Conservation (phyloP, 53 echinoderm and acorn worm species). For the Holothuria scabra region DNA sequence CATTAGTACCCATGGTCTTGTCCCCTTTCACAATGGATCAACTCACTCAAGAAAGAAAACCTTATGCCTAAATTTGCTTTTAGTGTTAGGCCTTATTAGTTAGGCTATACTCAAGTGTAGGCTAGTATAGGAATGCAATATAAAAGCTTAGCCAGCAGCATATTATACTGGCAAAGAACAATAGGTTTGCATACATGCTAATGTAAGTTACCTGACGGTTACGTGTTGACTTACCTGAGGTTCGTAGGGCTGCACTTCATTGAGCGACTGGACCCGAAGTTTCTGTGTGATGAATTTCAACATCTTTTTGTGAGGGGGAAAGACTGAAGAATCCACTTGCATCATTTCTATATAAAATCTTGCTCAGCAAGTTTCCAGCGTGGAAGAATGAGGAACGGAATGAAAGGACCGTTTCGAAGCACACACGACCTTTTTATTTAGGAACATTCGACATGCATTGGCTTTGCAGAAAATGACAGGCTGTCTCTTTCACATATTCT, state of each 20-base stretch:
- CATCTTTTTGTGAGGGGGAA: conserved; percentile 45
- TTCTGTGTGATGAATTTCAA: conserved; percentile 83
- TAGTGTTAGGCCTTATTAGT: no score
- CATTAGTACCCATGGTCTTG: no score
- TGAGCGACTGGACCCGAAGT: conserved; percentile 90
- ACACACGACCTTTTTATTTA: conserved; percentile 20
- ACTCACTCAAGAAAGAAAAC: no score
- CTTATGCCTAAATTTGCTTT: no score
- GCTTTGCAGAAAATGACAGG: conserved; percentile 14
- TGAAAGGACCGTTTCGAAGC: conserved; percentile 33
- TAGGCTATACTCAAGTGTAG: no score
- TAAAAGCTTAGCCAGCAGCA: no score
- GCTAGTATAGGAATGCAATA: no score
- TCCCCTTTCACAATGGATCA: no score
- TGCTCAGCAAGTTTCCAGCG: conserved; percentile 39
- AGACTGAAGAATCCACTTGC: conserved; percentile 46
- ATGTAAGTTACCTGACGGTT: no score
- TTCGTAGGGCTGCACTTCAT: conserved; percentile 95
- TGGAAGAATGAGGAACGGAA: conserved; percentile 39
- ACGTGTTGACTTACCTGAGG: conserved; percentile 60
- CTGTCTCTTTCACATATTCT: conserved; percentile 33
- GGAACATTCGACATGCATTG: conserved; percentile 34
- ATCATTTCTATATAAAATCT: conserved; percentile 29
- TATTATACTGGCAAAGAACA: not conserved
- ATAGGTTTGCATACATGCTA: no score